These are phyloP conservation scores for Pelecanus crispus DNA, from an alignment of 2,113 vertebrate genomes.

Conservation along the genomic window DNA sequence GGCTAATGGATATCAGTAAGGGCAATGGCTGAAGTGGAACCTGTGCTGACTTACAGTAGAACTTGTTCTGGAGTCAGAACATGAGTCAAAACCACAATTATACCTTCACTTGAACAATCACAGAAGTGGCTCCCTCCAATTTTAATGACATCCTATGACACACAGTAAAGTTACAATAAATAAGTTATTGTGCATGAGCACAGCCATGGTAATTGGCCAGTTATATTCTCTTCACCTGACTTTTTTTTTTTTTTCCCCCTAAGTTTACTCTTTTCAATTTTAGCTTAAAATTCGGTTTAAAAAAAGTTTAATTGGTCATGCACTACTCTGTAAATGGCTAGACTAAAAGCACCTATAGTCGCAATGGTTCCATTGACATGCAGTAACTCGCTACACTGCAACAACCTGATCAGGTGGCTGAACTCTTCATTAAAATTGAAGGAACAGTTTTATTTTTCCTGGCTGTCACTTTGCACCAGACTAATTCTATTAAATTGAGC, in stretches of 20 bases:
- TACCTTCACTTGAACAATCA: not conserved
- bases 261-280: not conserved
- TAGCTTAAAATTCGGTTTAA: not conserved
- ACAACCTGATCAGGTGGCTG: not conserved
- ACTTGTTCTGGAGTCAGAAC: not conserved
- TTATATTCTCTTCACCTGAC: not conserved
- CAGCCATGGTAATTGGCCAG: not conserved
- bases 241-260: not conserved
- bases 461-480: not conserved
- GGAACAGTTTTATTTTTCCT: not conserved
- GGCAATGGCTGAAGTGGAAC: not conserved
- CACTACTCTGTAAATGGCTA: not conserved
- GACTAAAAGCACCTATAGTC: not conserved
- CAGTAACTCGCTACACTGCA: not conserved
- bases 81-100: not conserved
- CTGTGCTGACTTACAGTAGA: not conserved
- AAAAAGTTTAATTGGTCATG: not conserved
- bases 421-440: constrained; percentile 17
- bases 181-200: not conserved
- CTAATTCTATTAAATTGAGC: not conserved
- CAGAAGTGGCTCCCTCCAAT: not conserved
- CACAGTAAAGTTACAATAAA: not conserved
- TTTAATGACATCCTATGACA: not conserved
- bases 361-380: not conserved
- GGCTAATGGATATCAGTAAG: not conserved